Conservation (phyloP, 2,797 vertebrate genomes). For the Chaetophractus vellerosus region DNA sequence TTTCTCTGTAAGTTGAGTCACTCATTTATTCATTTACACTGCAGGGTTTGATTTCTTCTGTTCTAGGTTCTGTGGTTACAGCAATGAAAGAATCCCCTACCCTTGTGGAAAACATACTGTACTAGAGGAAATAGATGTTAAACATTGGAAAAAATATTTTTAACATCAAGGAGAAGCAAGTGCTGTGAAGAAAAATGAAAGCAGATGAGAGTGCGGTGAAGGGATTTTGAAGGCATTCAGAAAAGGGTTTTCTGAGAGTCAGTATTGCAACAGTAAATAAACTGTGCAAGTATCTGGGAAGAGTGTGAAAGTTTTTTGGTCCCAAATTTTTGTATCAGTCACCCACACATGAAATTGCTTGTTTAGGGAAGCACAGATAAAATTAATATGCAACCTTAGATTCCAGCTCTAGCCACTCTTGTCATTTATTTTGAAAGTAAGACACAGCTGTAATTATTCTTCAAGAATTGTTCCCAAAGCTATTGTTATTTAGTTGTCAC, state of each 20-base stretch:
- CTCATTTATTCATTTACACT: too few relatives aligned
- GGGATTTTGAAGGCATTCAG: neutral
- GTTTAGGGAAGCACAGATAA: neutral
- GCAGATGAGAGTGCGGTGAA: too few relatives aligned
- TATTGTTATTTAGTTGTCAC: too few relatives aligned
- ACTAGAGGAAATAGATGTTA: too few relatives aligned
- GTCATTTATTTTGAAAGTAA: neutral
- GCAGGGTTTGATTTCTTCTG: too few relatives aligned
- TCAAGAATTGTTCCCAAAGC: neutral
- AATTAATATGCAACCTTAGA: neutral
- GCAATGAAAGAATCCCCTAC: too few relatives aligned
- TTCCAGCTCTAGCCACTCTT: neutral
- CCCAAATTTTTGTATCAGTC: neutral
- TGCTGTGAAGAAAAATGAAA: too few relatives aligned
- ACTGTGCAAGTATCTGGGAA: neutral
- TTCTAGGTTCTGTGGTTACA: too few relatives aligned
- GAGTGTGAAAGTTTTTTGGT: neutral
- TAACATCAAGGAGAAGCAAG: too few relatives aligned
- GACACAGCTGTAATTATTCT: neutral
- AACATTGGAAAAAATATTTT: too few relatives aligned
- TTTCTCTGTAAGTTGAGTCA: too few relatives aligned
- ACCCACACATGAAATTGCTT: neutral
- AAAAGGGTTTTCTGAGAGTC: neutral
- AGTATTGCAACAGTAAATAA: neutral
- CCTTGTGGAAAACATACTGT: too few relatives aligned